Base-by-base conservation (phyloP, 2,888 invertebrate genomes). In the Rhagium mordax region DNA sequence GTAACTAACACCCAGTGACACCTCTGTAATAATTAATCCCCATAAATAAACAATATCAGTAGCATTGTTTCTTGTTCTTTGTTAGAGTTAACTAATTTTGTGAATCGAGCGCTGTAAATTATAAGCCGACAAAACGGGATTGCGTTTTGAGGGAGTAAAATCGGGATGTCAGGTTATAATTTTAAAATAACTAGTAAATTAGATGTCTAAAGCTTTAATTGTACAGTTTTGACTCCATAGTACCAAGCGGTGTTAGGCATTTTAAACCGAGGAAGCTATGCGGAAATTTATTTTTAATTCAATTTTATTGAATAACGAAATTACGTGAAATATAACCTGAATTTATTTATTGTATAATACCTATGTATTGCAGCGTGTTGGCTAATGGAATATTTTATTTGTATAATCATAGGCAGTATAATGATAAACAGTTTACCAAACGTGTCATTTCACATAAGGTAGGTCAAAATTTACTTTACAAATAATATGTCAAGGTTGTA, bases 171-270 rank as follows among this genome's bases (percentile, higher is more conserved):
- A 72, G 75, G 76, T 62, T 75, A 81, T 82, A 82, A 82, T 83
- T 83, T 80, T 76, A 75, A 82, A 82, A 81, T 81, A 82, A 79
- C 81, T 76, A 76, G 81, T 72, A 82, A 84, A 83, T 83, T 83
- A 83, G 81, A 83, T 74, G 81, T 81, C 79, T 83, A 78, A 82
- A 79, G 79, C 73, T 72, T 78, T 83, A 83, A 84, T 84, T 82
- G 81, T 81, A 76, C 76, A 76, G 78, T 78, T 79, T 73, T 69
- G 76, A 71, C 74, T 79, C 68, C 73, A 74, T 76, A 78, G 84
- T 84, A 82, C 84, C 84, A 84, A 75, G 77, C 84, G 73, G 84
- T 84, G 83, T 83, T 80, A 82, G 84, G 84, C 82, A 72, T 77
- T 81, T 76, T 66, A 57, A 74, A 70, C 49, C 61, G 74, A 74